phyloP scores from a whole-genome alignment of 2,888 invertebrate species.

The Tuta absoluta region DNA sequence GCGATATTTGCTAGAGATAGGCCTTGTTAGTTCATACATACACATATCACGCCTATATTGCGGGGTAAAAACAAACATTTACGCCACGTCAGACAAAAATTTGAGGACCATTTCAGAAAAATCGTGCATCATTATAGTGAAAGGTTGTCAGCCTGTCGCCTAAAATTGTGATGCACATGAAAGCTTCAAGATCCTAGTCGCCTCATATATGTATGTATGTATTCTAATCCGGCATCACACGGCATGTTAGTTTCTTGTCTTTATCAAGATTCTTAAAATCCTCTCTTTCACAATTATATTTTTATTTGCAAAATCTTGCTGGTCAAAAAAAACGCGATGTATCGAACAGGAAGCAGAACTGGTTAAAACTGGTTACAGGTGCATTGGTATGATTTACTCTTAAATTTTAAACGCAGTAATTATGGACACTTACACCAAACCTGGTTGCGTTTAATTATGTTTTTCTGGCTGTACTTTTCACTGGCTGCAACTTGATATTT shows the following conservation, averaged over 20 bases:
- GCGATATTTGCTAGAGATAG: too few species aligned
- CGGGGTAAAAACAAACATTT: too few species aligned
- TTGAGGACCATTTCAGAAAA: too few species aligned
- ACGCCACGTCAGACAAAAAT: too few species aligned
- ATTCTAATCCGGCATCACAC: too few species aligned
- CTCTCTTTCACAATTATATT: neutral
- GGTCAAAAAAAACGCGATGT: neutral
- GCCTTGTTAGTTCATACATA: too few species aligned
- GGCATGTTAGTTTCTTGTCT: neutral
- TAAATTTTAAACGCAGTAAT: slow-evolving; percentile 1
- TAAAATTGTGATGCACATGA: too few species aligned
- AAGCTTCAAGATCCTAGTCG: too few species aligned
- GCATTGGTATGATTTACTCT: slow-evolving; percentile 6
- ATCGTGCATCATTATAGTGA: too few species aligned
- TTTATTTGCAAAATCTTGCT: neutral
- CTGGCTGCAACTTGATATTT: neutral
- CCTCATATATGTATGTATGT: too few species aligned
- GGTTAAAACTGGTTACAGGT: neutral
- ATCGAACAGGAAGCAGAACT: neutral
- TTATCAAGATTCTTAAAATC: neutral
- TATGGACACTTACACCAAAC: neutral
- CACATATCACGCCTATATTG: too few species aligned
- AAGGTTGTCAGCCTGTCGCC: too few species aligned
- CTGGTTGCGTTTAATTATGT: neutral
- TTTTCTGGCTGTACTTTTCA: neutral